Conservation (phyloP, 2,113 vertebrate species). For the Triplophysa tibetana region DNA sequence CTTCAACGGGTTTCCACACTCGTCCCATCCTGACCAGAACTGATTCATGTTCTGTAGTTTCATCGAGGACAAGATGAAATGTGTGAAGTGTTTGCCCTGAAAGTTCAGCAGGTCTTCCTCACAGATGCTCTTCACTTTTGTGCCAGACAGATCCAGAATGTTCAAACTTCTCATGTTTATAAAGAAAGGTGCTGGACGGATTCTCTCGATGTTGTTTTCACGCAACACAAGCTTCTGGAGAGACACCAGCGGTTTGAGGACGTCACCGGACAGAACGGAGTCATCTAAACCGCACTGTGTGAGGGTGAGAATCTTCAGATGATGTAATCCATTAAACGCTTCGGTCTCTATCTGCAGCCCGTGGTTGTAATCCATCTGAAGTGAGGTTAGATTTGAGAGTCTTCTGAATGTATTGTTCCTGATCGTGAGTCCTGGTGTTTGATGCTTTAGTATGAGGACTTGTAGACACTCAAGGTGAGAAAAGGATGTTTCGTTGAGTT, state of each 20-base stretch:
- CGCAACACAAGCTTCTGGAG: slow-evolving; percentile 75
- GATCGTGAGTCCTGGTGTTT: slow-evolving; percentile 12
- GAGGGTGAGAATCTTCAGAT: background rate
- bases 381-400: slow-evolving; percentile 2
- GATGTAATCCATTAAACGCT: background rate
- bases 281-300: slow-evolving; percentile 64
- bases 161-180: slow-evolving; percentile 59
- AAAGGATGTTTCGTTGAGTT: slow-evolving; percentile 19
- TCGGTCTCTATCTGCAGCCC: background rate
- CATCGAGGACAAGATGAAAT: slow-evolving; percentile 67
- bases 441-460: background rate
- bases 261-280: slow-evolving; percentile 72
- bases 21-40: slow-evolving; percentile 67
- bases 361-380: slow-evolving; percentile 9
- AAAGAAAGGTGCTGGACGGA: background rate
- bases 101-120: slow-evolving; percentile 78
- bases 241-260: slow-evolving; percentile 75
- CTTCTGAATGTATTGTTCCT: slow-evolving; percentile 11
- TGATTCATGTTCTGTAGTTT: background rate
- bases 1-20: slow-evolving; percentile 81
- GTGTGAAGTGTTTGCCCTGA: slow-evolving; percentile 71
- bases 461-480: background rate
- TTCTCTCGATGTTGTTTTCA: background rate
- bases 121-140: slow-evolving; percentile 72
- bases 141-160: slow-evolving; percentile 70